Evolutionary conservation across 1,140 invertebrate species (phyloP).

Genomic region (Neodiprion virginianus): DNA sequence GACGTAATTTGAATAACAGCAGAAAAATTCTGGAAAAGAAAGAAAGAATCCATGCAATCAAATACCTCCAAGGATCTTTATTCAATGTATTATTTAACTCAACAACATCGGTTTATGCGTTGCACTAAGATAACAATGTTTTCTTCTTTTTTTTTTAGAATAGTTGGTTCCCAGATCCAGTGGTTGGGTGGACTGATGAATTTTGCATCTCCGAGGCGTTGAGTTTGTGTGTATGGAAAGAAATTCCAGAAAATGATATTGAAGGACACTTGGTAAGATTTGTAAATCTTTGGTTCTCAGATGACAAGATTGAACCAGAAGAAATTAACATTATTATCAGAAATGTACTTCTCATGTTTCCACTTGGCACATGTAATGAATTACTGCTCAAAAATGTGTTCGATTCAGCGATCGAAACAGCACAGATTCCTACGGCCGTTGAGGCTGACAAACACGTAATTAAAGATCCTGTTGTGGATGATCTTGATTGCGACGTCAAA

Average conservation of each 20-base stretch:
- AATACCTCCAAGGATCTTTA: too few species aligned
- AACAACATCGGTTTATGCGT: too few species aligned
- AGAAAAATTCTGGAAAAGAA: too few species aligned
- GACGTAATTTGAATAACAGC: too few species aligned
- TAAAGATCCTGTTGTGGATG: not conserved
- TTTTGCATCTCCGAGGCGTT: not conserved
- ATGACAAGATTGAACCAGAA: not conserved
- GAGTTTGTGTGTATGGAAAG: not conserved
- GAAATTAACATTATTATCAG: not conserved
- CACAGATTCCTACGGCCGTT: not conserved
- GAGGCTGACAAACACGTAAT: not conserved
- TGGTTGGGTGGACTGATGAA: not conserved
- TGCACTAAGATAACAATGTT: too few species aligned
- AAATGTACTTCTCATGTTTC: not conserved
- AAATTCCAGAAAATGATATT: not conserved
- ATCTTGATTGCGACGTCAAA: not conserved
- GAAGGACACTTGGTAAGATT: not conserved
- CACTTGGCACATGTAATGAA: not conserved
- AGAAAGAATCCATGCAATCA: too few species aligned
- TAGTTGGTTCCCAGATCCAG: too few species aligned
- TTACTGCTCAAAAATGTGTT: not conserved
- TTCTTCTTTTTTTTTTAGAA: too few species aligned
- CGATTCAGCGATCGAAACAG: not conserved
- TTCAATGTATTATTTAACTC: too few species aligned
- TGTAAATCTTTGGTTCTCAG: not conserved